Evolutionary conservation across 2,888 invertebrate species (phyloP), one percentile per base, ranked within the genome.

Genomic region (Oeneis ivallda): DNA sequence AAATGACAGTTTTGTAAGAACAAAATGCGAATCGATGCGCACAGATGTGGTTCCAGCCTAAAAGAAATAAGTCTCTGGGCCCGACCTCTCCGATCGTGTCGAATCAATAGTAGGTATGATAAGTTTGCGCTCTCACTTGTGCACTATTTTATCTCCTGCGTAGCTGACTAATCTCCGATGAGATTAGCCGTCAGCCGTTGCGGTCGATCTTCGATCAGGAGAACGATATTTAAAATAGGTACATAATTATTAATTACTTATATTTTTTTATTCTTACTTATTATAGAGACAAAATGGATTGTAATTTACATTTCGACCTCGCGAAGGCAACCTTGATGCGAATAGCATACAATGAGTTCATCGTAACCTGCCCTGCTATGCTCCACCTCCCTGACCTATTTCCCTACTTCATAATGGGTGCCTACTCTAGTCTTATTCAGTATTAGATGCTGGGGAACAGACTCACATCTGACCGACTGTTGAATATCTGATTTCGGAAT

Each of bases 301-400:
- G 6, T 32, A 49, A 49, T 49, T 59, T 34, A 37, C 53, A 52
- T 62, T 74, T 71, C 71, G 72, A 75, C 77, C 76, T 72, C 73
- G 76, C 43, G 50, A 66, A 66, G 19, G 37, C 70, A 78, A 78
- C 86, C 85, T 85, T 83, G 83, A 73, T 71, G 66, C 71, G 67
- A 79, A 77, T 78, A 79, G 76, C 79, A 77, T 75, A 69, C 74
- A 76, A 79, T 80, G 78, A 82, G 81, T 83, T 49, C 37, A 59
- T 49, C 45, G 58, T 59, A 49, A 59, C 49, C 59, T 59, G 56
- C 61, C 79, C 79, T 80, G 77, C 75, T 66, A 68, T 80, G 77
- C 75, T 67, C 69, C 71, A 72, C 74, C 74, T 80, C 81, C 80
- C 75, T 85, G 87, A 87, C 86, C 86, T 77, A 81, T 80, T 82